Evolutionary conservation across 2,888 invertebrate species (phyloP), one percentile per base, ranked within the genome.

Genomic region (Ornithoptera alexandrae): DNA sequence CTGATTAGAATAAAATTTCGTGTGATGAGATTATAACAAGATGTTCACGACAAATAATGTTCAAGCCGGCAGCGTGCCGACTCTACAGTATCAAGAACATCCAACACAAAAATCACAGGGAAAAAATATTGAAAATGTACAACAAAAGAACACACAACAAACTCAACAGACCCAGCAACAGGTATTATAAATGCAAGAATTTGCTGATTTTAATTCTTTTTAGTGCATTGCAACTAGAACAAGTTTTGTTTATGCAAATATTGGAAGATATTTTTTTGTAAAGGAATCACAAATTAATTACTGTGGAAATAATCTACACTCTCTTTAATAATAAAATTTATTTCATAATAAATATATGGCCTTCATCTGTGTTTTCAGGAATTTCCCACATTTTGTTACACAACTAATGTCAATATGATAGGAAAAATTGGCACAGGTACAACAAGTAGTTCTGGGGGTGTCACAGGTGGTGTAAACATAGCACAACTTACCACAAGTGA

Each of bases 371-470:
- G 50, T 50, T 81, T 82, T 17, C 85, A 94, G 90, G 95, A 95
- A 67, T 95, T 95, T 78, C 95, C 95, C 58, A 95, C 95, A 74
- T 96, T 96, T 85, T 96, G 95, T 79, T 96, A 96, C 78, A 94
- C 93, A 72, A 94, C 93, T 59, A 95, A 95, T 84, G 94, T 95
- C 17, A 95, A 95, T 79, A 95, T 95, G 94, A 94, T 95, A 74
- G 94, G 94, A 64, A 95, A 95, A 86, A 89, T 95, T 72, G 92
- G 93, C 17, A 85, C 89, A 61, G 91, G 87, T 20, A 79, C 88
- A 64, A 84, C 90, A 72, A 85, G 82, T 72, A 87, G 86, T 0
- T 76, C 81, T 50, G 89, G 89, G 17, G 90, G 91, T 24, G 95
- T 95, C 0, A 77, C 81, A 42, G 89, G 89, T n/a, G 90, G 91